Base-by-base conservation (phyloP, 37 sponge, comb jelly and placozoan species). In the Haliclona indistincta region DNA sequence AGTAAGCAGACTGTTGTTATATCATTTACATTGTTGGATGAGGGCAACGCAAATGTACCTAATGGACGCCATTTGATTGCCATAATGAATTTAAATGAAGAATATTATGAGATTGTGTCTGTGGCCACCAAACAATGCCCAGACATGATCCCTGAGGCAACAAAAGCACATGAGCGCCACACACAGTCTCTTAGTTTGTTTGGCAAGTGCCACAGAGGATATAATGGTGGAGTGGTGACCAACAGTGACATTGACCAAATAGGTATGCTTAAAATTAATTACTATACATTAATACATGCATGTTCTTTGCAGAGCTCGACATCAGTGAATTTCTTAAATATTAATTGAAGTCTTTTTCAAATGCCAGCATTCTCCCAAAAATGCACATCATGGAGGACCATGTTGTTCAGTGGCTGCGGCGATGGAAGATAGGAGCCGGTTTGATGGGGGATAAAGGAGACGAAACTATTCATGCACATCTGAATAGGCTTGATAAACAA, bases 341-440 rank as follows among this genome's bases (percentile, higher is more conserved):
- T 25, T 82, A 82, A 44, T 67, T 64, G 11, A 26, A 54, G 7
- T 33, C 26, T 4, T 82, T 82, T 28, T 67, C 75, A 3, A 13
- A 39, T 4, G 67, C 74, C 19, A 42, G 75, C 38, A 60, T 73
- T 26, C 40, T 42, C 15, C 83, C 83, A 1, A 82, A 82, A 44
- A 65, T 56, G 77, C 88, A 73, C 86, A 56, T 71, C 4, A 23
- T 83, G 23, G 76, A 83, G 37, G 61, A 74, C 10, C 83, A 83
- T 47, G 61, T 67, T n/a, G n/a, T n/a, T n/a, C n/a, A n/a, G n/a
- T n/a, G n/a, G n/a, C n/a, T n/a, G n/a, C n/a, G n/a, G n/a, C 40
- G 26, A 44, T 75, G 76, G 68, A 38, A 45, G 5, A 39, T 56
- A 26, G 83, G 76, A 19, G 28, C 67, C 33, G 83, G 76, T 7